Evolutionary conservation across 2,113 vertebrate genomes (phyloP).

Genomic region (Syngnathus typhle): DNA sequence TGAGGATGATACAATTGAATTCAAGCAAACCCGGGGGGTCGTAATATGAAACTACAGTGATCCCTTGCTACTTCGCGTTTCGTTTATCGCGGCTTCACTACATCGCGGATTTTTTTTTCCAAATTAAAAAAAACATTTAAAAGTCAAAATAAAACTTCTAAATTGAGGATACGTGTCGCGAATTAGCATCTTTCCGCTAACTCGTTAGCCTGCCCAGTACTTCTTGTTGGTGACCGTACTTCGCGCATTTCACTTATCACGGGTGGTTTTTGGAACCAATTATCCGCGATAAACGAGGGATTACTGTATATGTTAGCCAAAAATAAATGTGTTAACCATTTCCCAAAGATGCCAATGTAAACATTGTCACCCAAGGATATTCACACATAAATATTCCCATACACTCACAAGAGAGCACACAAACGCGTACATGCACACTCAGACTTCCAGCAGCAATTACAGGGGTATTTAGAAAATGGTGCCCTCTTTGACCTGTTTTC

Average conservation of each 20-base stretch:
- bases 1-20: not conserved
- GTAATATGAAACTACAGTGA: not conserved
- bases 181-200: too few relatives aligned
- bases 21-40: not conserved
- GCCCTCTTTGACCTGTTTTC: slow-evolving; percentile 8
- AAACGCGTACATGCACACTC: not conserved
- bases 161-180: too few relatives aligned
- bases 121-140: too few relatives aligned
- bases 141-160: too few relatives aligned
- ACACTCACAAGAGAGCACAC: not conserved
- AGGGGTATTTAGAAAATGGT: slow-evolving; percentile 10
- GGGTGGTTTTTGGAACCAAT: too few relatives aligned
- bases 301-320: not conserved
- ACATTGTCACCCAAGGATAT: not conserved
- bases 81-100: too few relatives aligned
- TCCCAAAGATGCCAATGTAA: not conserved
- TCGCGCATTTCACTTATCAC: too few relatives aligned
- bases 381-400: slow-evolving; percentile 1
- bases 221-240: too few relatives aligned
- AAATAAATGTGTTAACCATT: not conserved
- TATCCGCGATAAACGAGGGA: too few relatives aligned
- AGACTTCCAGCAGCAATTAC: slow-evolving; percentile 10
- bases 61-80: too few relatives aligned
- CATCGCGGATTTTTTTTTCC: too few relatives aligned
- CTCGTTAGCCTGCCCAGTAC: too few relatives aligned